phyloP scores from a whole-genome alignment of 2,113 vertebrate species.

The Oryzias celebensis region DNA sequence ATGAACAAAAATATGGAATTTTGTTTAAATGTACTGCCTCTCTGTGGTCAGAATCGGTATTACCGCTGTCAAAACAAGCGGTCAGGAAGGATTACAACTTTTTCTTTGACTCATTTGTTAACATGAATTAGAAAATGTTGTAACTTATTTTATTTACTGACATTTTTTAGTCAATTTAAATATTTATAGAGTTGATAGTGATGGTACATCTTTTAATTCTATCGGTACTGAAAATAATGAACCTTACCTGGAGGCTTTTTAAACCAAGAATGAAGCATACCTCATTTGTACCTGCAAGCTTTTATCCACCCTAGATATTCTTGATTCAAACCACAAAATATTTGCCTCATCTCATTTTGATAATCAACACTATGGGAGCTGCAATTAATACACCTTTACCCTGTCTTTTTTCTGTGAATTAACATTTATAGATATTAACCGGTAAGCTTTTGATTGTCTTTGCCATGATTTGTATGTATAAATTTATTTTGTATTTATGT shows the following conservation, averaged over 20 bases:
- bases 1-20: background rate
- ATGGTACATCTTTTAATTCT: background rate
- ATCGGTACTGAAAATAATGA: constrained; percentile 18
- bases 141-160: background rate
- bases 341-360: constrained; percentile 38
- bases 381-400: constrained; percentile 23
- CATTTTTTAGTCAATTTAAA: background rate
- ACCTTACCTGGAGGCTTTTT: constrained; percentile 28
- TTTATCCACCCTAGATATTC: constrained; percentile 6
- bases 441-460: constrained; percentile 64
- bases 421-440: constrained; percentile 38
- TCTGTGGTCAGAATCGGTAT: constrained; percentile 47
- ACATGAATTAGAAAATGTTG: constrained; percentile 4
- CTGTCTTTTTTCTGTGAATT: constrained; percentile 49
- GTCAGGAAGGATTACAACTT: background rate
- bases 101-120: background rate
- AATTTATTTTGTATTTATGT: constrained; percentile 81
- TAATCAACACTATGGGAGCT: constrained; percentile 50
- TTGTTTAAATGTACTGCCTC: constrained; percentile 34
- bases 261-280: constrained; percentile 41
- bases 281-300: constrained; percentile 62
- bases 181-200: no score
- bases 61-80: constrained; percentile 28
- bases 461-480: constrained; percentile 74
- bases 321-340: constrained; percentile 14